These are phyloP conservation scores for Arenicola marina DNA, from an alignment of 2,888 invertebrate species.

Conservation along the genomic window DNA sequence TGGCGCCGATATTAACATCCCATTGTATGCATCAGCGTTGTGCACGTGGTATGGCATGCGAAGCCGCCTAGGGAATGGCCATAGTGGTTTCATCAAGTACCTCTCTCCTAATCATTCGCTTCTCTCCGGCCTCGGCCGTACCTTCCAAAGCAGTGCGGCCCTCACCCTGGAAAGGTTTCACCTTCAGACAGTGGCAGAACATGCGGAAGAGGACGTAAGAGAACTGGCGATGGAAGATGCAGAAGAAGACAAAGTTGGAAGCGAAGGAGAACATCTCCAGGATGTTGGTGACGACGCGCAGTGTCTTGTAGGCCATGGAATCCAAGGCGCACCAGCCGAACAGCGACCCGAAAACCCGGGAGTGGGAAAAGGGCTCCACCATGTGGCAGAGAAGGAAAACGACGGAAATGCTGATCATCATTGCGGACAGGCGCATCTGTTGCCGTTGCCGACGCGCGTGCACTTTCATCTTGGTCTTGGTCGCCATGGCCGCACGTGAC, in stretches of 20 bases:
- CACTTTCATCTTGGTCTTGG: too few species aligned
- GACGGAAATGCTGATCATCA: conserved; percentile 17
- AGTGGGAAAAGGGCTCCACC: conserved; percentile 16
- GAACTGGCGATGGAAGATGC: conserved; percentile 19
- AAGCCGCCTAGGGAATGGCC: too few species aligned
- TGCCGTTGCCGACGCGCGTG: neutral
- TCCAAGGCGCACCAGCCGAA: conserved; percentile 15
- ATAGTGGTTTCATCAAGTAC: too few species aligned
- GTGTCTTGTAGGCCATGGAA: neutral
- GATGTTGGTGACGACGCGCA: conserved; percentile 5
- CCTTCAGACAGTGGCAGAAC: neutral
- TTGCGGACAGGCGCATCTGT: conserved; percentile 10
- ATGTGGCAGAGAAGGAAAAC: conserved; percentile 11
- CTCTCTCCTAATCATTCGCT: too few species aligned
- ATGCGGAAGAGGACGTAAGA: neutral
- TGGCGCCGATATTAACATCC: too few species aligned
- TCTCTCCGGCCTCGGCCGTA: too few species aligned
- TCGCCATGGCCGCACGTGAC: too few species aligned
- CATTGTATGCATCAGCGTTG: too few species aligned
- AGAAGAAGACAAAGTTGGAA: conserved; percentile 17
- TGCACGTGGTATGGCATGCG: too few species aligned
- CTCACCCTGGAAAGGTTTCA: too few species aligned
- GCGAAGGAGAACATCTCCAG: conserved; percentile 18
- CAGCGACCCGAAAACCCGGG: conserved; percentile 7
- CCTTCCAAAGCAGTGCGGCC: too few species aligned